Conservation (phyloP, 2,888 invertebrate genomes). For the Amiota minor region DNA sequence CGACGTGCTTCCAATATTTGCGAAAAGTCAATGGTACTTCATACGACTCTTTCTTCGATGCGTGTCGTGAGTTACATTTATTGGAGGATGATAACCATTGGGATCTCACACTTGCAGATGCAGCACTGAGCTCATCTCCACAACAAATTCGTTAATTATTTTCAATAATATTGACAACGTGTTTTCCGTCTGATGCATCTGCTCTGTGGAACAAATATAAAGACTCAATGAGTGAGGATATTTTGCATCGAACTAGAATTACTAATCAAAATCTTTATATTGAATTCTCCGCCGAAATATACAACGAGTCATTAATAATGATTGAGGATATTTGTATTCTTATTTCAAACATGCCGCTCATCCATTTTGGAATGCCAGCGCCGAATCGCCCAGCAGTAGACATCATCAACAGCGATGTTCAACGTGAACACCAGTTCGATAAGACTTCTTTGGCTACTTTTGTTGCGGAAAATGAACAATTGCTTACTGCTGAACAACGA, state of each 20-base stretch:
- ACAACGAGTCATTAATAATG: constrained; percentile 34
- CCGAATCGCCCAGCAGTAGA: not conserved
- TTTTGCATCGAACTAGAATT: constrained; percentile 23
- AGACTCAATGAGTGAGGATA: constrained; percentile 36
- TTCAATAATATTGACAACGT: constrained; percentile 38
- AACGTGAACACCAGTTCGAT: not conserved
- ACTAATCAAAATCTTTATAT: constrained; percentile 15
- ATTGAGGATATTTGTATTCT: constrained; percentile 31
- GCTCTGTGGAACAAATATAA: constrained; percentile 38
- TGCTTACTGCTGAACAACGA: not conserved
- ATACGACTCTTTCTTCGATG: constrained; percentile 47
- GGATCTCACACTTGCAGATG: too few species aligned
- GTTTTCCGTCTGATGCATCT: constrained; percentile 24
- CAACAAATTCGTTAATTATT: constrained; percentile 44
- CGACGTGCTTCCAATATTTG: constrained; percentile 30
- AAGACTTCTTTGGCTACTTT: not conserved
- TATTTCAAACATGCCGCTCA: constrained; percentile 30
- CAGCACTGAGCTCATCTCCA: constrained; percentile 35
- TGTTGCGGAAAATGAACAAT: not conserved
- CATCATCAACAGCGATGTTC: not conserved
- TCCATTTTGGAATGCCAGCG: constrained; percentile 32
- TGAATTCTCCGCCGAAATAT: constrained; percentile 26
- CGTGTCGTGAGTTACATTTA: constrained; percentile 28
- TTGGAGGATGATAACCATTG: too few species aligned
- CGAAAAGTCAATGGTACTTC: constrained; percentile 21